phyloP scores from a whole-genome alignment of 2,888 invertebrate species.

The Acrocyrtus sp. region DNA sequence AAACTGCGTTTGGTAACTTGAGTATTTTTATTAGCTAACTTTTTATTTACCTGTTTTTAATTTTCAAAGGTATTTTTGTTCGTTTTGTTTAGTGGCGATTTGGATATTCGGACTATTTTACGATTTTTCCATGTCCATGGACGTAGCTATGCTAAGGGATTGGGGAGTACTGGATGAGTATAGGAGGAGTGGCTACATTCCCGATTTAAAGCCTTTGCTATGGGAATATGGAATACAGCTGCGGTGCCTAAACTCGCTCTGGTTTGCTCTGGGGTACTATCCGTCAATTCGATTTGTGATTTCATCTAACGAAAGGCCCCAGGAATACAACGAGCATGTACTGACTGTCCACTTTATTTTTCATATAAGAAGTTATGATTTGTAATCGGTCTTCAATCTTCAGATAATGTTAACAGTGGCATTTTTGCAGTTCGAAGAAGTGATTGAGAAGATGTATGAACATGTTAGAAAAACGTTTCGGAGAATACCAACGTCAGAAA shows the following conservation, averaged over 20 bases:
- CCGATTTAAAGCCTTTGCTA: background rate
- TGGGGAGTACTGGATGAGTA: background rate
- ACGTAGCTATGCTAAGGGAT: background rate
- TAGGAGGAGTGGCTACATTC: background rate
- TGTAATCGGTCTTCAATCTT: too few species aligned
- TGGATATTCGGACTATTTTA: conserved; percentile 11
- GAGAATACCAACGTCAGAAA: background rate
- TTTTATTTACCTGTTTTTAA: too few species aligned
- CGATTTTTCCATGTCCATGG: background rate
- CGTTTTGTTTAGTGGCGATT: background rate
- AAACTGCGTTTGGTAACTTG: conserved; percentile 1
- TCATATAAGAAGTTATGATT: too few species aligned
- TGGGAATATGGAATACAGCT: background rate
- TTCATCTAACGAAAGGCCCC: background rate
- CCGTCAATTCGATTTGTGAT: conserved; percentile 6
- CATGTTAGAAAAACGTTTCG: background rate
- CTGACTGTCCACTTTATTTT: too few species aligned
- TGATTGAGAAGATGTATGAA: background rate
- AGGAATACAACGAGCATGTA: background rate
- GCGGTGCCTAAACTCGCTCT: background rate
- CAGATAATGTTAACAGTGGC: too few species aligned
- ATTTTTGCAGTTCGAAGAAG: too few species aligned
- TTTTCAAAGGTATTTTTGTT: too few species aligned
- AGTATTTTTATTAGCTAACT: background rate
- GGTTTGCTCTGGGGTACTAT: background rate